Percentiles rank a stretch among this genome's conserved stretches.
These are phyloP conservation scores for Halcyon chelicuti DNA, from an alignment of 2,797 vertebrate genomes.

Conservation along the genomic window DNA sequence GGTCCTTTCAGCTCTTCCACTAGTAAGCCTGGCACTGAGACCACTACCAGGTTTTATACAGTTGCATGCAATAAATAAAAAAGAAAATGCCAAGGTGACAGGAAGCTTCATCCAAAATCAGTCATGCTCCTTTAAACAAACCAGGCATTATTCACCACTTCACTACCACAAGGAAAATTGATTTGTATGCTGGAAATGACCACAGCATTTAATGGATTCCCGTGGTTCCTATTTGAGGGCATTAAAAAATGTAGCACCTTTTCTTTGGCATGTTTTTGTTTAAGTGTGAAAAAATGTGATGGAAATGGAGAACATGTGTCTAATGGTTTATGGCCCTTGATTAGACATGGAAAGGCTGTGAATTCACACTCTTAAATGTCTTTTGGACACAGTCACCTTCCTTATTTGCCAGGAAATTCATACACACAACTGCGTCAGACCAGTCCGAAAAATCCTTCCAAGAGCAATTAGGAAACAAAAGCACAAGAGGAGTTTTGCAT, in stretches of 20 bases:
- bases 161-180: constrained; percentile 76
- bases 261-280: constrained; percentile 72
- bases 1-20: constrained; percentile 67
- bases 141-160: constrained; percentile 81
- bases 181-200: constrained; percentile 74
- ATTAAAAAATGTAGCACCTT: constrained; percentile 77
- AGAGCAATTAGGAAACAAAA: constrained; percentile 65
- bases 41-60: constrained; percentile 78
- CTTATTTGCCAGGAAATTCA: constrained; percentile 78
- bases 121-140: constrained; percentile 75
- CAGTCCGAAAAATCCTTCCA: constrained; percentile 46
- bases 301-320: constrained; percentile 79
- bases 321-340: constrained; percentile 69
- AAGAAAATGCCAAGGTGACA: constrained; percentile 76
- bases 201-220: constrained; percentile 69
- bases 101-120: constrained; percentile 75
- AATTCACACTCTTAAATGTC: constrained; percentile 68
- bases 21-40: constrained; percentile 69
- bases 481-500: constrained; percentile 43
- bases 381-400: constrained; percentile 73
- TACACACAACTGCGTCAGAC: constrained; percentile 62
- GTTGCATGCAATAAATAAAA: constrained; percentile 79
- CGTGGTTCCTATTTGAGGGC: constrained; percentile 71
- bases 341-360: constrained; percentile 78
- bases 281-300: constrained; percentile 75